Conservation (phyloP, 2,113 vertebrate genomes). For the Carassius carassius region DNA sequence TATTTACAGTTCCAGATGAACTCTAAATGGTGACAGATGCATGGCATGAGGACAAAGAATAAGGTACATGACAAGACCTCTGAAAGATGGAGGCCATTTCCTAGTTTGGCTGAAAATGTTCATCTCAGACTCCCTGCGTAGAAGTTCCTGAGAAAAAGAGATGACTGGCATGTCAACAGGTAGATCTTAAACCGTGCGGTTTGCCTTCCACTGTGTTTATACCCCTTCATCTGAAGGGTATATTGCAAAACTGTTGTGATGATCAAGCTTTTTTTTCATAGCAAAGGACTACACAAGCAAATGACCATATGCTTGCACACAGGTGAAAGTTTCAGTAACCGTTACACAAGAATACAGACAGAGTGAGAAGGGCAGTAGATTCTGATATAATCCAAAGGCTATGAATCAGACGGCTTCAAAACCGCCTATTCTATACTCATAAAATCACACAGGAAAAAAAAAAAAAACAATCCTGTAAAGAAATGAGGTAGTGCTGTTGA, state of each 20-base stretch:
- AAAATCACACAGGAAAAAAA: constrained; percentile 52
- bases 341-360: constrained; percentile 50
- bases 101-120: constrained; percentile 38
- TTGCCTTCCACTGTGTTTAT: not conserved
- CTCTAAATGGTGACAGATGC: not conserved
- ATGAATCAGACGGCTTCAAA: constrained; percentile 56
- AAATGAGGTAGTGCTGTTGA: constrained; percentile 78
- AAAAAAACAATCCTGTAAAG: constrained; percentile 62
- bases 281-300: not conserved
- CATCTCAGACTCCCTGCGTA: constrained; percentile 48
- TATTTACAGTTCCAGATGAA: constrained; percentile 14
- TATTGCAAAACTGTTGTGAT: not conserved
- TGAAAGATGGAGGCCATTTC: constrained; percentile 31
- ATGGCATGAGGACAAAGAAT: not conserved
- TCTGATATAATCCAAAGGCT: constrained; percentile 55
- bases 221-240: not conserved
- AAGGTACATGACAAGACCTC: constrained; percentile 12
- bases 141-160: constrained; percentile 54
- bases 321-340: not conserved
- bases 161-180: constrained; percentile 36
- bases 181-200: constrained; percentile 9
- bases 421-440: constrained; percentile 54
- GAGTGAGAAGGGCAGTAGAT: constrained; percentile 56
- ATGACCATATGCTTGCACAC: not conserved
- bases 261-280: not conserved